Conservation (phyloP, 2,797 vertebrate genomes). For the Hemibagrus guttatus region DNA sequence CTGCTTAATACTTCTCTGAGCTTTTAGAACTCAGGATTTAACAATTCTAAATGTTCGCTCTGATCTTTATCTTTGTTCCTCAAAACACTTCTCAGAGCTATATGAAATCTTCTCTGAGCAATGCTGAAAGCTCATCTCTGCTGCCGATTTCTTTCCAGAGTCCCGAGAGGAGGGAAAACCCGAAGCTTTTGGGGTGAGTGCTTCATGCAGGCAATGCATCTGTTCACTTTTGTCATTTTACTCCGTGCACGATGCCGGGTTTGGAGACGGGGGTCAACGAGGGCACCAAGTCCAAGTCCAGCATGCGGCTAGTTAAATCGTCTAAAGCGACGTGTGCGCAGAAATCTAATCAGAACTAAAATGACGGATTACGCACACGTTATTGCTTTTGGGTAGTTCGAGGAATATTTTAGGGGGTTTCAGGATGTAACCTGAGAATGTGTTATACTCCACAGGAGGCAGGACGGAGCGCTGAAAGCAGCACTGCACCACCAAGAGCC, state of each 20-base stretch:
- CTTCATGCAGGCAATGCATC: background rate
- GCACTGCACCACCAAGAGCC: background rate
- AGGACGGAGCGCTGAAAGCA: constrained; percentile 15
- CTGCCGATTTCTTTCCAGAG: background rate
- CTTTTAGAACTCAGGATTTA: background rate
- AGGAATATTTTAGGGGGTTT: constrained; percentile 29
- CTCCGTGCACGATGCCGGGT: background rate
- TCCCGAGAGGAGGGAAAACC: background rate
- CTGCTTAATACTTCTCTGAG: background rate
- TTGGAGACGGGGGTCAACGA: constrained; percentile 30
- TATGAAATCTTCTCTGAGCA: background rate
- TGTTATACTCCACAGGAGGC: constrained; percentile 43
- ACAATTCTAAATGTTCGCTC: background rate
- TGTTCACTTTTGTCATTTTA: constrained; percentile 16
- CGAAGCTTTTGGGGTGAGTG: constrained; percentile 15
- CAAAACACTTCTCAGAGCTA: background rate
- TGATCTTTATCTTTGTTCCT: too few species aligned
- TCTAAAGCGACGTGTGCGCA: background rate
- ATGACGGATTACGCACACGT: too few species aligned
- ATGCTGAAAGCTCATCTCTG: background rate
- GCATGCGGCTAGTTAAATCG: background rate
- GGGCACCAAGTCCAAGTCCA: constrained; percentile 14
- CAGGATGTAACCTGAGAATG: constrained; percentile 39
- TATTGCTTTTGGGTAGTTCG: background rate
- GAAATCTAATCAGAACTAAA: background rate